Evolutionary conservation across 2,888 invertebrate genomes (phyloP).

Genomic region (Leptinotarsa tumamoca): DNA sequence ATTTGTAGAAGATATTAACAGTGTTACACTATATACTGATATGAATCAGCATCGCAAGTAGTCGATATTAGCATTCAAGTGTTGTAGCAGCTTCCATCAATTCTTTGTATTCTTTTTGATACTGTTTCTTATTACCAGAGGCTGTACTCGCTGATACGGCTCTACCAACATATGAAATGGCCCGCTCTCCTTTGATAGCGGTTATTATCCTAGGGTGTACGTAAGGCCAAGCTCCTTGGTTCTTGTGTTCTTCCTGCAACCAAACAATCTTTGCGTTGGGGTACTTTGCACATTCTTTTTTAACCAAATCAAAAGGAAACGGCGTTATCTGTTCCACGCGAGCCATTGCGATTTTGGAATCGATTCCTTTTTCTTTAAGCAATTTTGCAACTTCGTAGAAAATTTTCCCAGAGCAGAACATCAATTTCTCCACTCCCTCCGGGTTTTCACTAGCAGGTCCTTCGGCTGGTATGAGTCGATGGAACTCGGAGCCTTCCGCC

Average conservation of each 20-base stretch:
- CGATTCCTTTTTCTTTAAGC: conserved; percentile 76
- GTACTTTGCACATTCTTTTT: conserved; percentile 85
- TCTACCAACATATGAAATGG: conserved; percentile 90
- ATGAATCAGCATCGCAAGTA: not conserved
- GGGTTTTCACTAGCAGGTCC: conserved; percentile 75
- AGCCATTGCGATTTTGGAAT: conserved; percentile 81
- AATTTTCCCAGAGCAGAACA: conserved; percentile 93
- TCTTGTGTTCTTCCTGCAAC: conserved; percentile 97
- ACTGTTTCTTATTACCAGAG: conserved; percentile 97
- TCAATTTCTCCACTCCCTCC: conserved; percentile 78
- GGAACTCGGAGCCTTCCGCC: conserved; percentile 83
- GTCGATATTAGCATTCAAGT: not conserved
- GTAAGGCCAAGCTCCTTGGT: conserved; percentile 91
- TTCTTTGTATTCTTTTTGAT: conserved; percentile 61
- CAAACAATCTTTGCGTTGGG: conserved; percentile 86
- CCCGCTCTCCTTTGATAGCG: conserved; percentile 79
- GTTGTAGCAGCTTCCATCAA: conserved; percentile 13
- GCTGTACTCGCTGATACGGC: conserved; percentile 94
- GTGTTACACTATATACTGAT: too few relatives aligned
- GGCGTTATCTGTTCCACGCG: conserved; percentile 92
- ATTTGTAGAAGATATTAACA: too few relatives aligned
- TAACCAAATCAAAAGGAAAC: conserved; percentile 93
- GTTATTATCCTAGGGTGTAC: conserved; percentile 89
- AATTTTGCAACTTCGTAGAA: conserved; percentile 90
- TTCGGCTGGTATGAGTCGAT: conserved; percentile 82